Conservation (phyloP, 2,797 vertebrate genomes). For the Amazona finschi region DNA sequence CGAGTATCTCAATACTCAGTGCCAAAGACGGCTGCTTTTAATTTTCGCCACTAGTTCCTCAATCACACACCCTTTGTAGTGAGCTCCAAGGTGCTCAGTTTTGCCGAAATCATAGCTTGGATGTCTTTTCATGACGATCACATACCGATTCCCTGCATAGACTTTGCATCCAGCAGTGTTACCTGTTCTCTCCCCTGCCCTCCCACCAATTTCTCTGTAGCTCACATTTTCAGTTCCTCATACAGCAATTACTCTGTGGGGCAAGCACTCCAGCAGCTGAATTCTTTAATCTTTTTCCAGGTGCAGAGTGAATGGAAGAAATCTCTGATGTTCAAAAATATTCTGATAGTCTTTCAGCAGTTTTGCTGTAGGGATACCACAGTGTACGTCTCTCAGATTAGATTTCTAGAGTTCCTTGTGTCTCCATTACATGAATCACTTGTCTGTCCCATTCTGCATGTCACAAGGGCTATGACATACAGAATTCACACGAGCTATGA, state of each 20-base stretch:
- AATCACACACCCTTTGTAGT: background rate
- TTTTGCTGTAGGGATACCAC: constrained; percentile 7
- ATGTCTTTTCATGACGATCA: background rate
- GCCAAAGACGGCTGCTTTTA: background rate
- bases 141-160: fast-evolving
- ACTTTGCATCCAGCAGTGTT: background rate
- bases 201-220: background rate
- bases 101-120: background rate
- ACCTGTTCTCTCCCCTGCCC: background rate
- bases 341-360: constrained; percentile 15
- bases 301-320: constrained; percentile 17
- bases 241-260: background rate
- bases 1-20: background rate
- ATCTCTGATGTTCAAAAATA: constrained; percentile 35
- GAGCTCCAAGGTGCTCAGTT: background rate
- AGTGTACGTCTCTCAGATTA: background rate
- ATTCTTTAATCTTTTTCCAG: constrained; percentile 52
- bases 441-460: background rate
- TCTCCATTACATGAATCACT: background rate
- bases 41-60: background rate
- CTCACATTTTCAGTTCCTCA: background rate
- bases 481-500: background rate
- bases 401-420: background rate
- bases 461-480: background rate
- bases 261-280: background rate